Conservation (phyloP, 2,888 invertebrate genomes). For the Meandrusa payeni region DNA sequence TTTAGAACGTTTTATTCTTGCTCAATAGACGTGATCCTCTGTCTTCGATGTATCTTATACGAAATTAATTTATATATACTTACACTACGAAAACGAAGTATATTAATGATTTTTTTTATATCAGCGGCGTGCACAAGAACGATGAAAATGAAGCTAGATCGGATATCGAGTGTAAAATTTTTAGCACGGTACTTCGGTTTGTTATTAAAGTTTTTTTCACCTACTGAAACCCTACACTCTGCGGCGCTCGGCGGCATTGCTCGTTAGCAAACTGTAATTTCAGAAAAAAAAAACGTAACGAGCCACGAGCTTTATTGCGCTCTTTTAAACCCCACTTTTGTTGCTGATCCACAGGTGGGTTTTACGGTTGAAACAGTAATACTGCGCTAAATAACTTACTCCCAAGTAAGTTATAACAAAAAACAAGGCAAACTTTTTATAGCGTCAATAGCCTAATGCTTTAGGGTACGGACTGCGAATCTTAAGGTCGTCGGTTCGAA, state of each 20-base stretch:
- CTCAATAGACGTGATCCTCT: too few species aligned
- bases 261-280: slow-evolving; percentile 23
- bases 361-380: slow-evolving; percentile 16
- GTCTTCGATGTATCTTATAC: too few species aligned
- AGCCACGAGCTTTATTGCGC: slow-evolving; percentile 21
- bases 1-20: too few species aligned
- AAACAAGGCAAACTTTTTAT: background rate
- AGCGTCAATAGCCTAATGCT: too few species aligned
- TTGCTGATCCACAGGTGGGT: slow-evolving; percentile 21
- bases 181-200: background rate
- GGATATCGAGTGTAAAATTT: background rate
- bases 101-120: too few species aligned
- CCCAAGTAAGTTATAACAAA: background rate
- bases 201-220: slow-evolving; percentile 11
- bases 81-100: too few species aligned
- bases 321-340: slow-evolving; percentile 19
- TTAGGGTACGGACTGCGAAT: too few species aligned
- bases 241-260: slow-evolving; percentile 14
- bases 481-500: too few species aligned
- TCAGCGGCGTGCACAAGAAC: too few species aligned
- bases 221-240: slow-evolving; percentile 7
- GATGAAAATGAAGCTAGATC: too few species aligned
- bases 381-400: slow-evolving; percentile 5
- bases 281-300: slow-evolving; percentile 20
- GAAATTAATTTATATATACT: too few species aligned